Evolutionary conservation across 2,797 vertebrate genomes (phyloP).

Genomic region (Loris lydekkerianus): DNA sequence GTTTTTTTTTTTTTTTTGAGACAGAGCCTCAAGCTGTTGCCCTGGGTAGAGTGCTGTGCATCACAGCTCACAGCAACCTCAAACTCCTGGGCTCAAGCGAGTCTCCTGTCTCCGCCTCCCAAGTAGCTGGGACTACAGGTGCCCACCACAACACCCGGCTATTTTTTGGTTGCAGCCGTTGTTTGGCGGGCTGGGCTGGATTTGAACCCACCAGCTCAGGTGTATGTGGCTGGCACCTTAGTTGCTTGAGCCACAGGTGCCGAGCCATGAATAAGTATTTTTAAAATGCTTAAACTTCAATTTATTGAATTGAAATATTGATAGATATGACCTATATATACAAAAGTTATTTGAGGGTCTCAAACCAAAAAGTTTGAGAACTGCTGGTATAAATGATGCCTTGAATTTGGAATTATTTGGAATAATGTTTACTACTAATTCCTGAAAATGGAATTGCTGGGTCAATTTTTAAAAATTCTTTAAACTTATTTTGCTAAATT

Average conservation of each 20-base stretch:
- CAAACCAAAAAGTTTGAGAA: slow-evolving; percentile 34
- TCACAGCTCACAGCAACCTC: too few species aligned
- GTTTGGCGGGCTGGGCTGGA: too few species aligned
- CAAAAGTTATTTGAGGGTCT: neutral
- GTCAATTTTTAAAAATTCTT: neutral
- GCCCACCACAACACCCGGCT: too few species aligned
- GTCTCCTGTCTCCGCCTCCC: too few species aligned
- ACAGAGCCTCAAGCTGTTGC: too few species aligned
- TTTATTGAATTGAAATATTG: neutral
- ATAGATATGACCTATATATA: neutral
- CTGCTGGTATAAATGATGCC: neutral
- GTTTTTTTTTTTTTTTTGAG: neutral
- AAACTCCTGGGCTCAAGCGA: too few species aligned
- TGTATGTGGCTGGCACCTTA: too few species aligned
- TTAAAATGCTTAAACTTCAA: slow-evolving; percentile 38
- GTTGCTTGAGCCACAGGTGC: too few species aligned
- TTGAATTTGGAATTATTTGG: neutral
- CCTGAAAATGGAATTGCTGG: neutral
- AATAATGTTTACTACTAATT: slow-evolving; percentile 41
- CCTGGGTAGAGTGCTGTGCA: too few species aligned
- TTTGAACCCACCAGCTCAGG: too few species aligned
- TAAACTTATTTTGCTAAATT: slow-evolving; percentile 43
- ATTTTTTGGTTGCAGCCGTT: too few species aligned
- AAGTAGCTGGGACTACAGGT: too few species aligned
- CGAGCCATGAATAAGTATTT: neutral